A percentile compares a stretch with the other conserved stretches of the same genome.
Conservation (phyloP, 1,140 invertebrate species). For the Vanessa tameamea region DNA sequence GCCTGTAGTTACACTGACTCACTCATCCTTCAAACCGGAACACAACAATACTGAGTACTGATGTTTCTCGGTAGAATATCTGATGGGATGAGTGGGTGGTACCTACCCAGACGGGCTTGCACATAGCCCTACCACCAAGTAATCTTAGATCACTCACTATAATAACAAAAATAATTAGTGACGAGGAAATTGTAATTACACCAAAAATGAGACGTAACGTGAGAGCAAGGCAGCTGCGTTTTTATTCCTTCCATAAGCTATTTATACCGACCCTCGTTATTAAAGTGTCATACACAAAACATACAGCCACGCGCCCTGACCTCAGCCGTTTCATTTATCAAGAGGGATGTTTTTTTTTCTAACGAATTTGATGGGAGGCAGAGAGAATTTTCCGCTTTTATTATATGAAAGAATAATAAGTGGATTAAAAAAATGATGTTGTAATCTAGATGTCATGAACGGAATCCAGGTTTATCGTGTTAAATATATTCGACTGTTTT, state of each 20-base stretch:
- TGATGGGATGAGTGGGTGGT: no score
- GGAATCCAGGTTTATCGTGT: no score
- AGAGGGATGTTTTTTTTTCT: not conserved
- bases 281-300: conserved; percentile 13
- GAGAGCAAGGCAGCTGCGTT: not conserved
- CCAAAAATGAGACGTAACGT: not conserved
- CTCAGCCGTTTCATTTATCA: conserved; percentile 7
- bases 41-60: no score
- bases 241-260: not conserved
- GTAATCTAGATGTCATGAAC: not conserved
- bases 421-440: not conserved
- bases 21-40: no score
- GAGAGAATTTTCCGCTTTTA: not conserved
- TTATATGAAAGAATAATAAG: not conserved
- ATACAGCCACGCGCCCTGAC: not conserved
- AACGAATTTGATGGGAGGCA: not conserved
- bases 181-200: not conserved
- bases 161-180: not conserved
- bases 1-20: no score
- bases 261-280: conserved; percentile 13
- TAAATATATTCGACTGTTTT: no score
- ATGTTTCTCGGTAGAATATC: no score
- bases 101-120: no score
- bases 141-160: not conserved
- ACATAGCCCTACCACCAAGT: no score